phyloP scores from a whole-genome alignment of 2,113 vertebrate species.

The Pogonocichla stellata region DNA sequence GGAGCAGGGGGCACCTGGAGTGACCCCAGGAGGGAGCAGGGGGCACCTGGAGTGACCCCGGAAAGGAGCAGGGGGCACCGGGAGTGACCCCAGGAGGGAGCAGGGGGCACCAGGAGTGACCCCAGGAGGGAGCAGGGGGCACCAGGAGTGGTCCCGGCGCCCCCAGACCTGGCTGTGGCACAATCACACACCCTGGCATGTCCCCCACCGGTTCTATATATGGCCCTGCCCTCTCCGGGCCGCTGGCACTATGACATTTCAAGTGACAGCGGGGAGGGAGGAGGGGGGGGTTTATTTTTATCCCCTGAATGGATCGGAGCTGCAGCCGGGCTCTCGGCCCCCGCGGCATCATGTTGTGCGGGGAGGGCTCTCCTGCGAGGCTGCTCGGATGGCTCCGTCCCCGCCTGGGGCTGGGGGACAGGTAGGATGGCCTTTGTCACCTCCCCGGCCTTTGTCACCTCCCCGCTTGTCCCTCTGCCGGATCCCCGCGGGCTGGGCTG shows the following conservation, averaged over 20 bases:
- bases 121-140: background rate
- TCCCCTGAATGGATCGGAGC: conserved; percentile 31
- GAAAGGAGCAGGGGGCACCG: background rate
- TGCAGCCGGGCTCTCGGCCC: conserved; percentile 13
- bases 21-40: rapidly evolving
- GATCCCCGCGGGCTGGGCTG: background rate
- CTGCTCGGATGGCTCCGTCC: conserved; percentile 20
- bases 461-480: too few species aligned
- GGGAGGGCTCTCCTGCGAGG: background rate
- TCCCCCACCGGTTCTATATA: conserved; percentile 45
- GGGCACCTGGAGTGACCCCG: background rate
- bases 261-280: conserved; percentile 27
- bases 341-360: conserved; percentile 11
- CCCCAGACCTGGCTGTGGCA: background rate
- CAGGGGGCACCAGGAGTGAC: background rate
- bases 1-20: background rate
- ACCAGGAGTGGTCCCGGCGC: background rate
- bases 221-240: conserved; percentile 4
- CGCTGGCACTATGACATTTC: background rate
- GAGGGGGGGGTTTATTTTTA: conserved; percentile 55
- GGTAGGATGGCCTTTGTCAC: conserved; percentile 23
- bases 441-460: background rate
- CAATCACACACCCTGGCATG: background rate
- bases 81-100: background rate
- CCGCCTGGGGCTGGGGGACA: background rate